These are phyloP conservation scores for Brienomyrus longianalis DNA, from an alignment of 2,113 vertebrate genomes.

Conservation along the genomic window DNA sequence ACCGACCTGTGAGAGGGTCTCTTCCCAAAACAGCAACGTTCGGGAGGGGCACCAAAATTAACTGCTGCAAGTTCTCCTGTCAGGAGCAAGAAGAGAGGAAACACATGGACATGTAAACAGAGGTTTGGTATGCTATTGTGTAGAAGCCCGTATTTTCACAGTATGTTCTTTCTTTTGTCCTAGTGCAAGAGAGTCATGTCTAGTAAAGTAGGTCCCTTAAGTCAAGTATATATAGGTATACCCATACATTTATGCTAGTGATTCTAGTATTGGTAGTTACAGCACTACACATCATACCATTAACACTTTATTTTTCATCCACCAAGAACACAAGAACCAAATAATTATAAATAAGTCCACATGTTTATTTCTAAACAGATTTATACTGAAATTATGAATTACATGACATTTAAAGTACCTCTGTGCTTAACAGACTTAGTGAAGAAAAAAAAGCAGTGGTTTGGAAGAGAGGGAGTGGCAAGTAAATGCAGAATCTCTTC, in stretches of 20 bases:
- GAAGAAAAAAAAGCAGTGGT: background rate
- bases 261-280: background rate
- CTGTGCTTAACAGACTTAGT: background rate
- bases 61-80: conserved; percentile 78
- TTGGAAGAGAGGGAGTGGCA: background rate
- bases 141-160: background rate
- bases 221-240: too few relatives aligned
- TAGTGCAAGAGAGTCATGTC: background rate
- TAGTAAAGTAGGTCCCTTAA: background rate
- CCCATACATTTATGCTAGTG: background rate
- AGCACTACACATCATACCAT: background rate
- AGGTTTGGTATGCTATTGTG: background rate
- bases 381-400: background rate
- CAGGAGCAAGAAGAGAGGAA: background rate
- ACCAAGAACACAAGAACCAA: background rate
- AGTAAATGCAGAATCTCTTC: background rate
- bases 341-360: background rate
- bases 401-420: background rate
- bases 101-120: conserved; percentile 8
- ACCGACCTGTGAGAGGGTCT: conserved; percentile 76
- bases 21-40: conserved; percentile 71
- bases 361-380: background rate
- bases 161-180: background rate
- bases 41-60: conserved; percentile 74
- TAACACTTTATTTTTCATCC: background rate